A percentile compares a stretch with the other conserved stretches of the same genome.
These are phyloP conservation scores for Phrynocephalus guinanensis DNA, from an alignment of 2,797 vertebrate species.

Conservation along the genomic window DNA sequence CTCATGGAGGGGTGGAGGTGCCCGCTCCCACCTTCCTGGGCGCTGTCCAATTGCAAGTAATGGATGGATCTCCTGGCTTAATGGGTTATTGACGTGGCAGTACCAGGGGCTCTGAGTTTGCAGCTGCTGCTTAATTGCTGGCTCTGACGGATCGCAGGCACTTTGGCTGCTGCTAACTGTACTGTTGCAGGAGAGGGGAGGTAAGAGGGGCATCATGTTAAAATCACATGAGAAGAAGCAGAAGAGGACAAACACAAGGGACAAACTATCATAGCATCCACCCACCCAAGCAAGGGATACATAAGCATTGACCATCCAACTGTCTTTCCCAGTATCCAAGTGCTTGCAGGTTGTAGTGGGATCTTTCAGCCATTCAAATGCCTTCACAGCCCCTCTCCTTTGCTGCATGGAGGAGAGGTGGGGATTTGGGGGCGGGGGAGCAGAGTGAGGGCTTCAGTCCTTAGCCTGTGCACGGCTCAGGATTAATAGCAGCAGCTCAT, in stretches of 20 bases:
- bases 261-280: not conserved
- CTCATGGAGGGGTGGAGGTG: conserved; percentile 35
- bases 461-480: not conserved
- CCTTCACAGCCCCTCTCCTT: not conserved
- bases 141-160: conserved; percentile 47
- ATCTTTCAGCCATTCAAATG: not conserved
- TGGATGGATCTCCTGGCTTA: conserved; percentile 51
- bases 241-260: not conserved
- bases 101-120: conserved; percentile 45
- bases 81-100: conserved; percentile 55
- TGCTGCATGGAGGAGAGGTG: not conserved
- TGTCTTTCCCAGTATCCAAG: not conserved
- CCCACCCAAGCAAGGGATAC: not conserved
- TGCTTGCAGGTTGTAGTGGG: not conserved
- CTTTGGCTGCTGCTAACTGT: conserved; percentile 11
- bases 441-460: not conserved
- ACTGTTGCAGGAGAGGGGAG: not conserved
- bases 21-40: conserved; percentile 30
- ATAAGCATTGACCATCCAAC: not conserved
- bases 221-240: not conserved
- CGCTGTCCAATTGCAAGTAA: conserved; percentile 54
- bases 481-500: conserved; percentile 17
- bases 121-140: conserved; percentile 55
- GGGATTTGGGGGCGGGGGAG: not conserved
- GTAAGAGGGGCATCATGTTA: not conserved